Percentiles rank a stretch among this genome's conserved stretches.
phyloP scores from a whole-genome alignment of 2,888 invertebrate genomes.

The Keiferia lycopersicella region DNA sequence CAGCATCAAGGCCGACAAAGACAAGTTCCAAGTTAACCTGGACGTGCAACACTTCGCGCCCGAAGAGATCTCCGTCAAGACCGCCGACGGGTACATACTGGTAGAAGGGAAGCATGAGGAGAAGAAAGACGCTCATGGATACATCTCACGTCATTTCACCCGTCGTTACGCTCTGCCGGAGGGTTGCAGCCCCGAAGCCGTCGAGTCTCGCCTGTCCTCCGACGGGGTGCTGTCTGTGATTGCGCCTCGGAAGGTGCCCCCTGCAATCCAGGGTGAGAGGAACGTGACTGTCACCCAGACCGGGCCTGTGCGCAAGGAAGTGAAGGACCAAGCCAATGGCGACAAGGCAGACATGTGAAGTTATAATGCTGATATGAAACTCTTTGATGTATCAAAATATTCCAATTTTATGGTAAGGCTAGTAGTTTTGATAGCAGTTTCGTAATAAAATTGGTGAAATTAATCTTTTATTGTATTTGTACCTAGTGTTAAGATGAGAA shows the following conservation, averaged over 20 bases:
- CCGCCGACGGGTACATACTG: constrained; percentile 85
- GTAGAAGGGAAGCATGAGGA: constrained; percentile 91
- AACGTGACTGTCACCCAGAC: constrained; percentile 82
- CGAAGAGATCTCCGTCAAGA: constrained; percentile 88
- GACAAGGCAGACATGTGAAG: constrained; percentile 48
- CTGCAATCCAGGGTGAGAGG: constrained; percentile 69
- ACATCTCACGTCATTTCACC: constrained; percentile 87
- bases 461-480: too few relatives aligned
- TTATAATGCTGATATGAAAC: background rate
- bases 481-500: too few relatives aligned
- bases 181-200: constrained; percentile 84
- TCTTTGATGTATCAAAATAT: background rate
- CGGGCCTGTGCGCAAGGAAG: constrained; percentile 79
- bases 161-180: constrained; percentile 89
- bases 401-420: constrained; percentile 1
- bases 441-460: constrained; percentile 1
- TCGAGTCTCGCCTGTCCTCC: constrained; percentile 87
- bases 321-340: constrained; percentile 74
- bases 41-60: constrained; percentile 90
- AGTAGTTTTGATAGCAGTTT: background rate
- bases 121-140: constrained; percentile 87
- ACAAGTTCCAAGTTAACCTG: constrained; percentile 76
- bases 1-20: constrained; percentile 74
- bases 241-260: constrained; percentile 77
- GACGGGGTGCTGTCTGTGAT: constrained; percentile 88